Conservation (phyloP, 2,888 invertebrate species). For the Kuschelorhynchus macadamiae region DNA sequence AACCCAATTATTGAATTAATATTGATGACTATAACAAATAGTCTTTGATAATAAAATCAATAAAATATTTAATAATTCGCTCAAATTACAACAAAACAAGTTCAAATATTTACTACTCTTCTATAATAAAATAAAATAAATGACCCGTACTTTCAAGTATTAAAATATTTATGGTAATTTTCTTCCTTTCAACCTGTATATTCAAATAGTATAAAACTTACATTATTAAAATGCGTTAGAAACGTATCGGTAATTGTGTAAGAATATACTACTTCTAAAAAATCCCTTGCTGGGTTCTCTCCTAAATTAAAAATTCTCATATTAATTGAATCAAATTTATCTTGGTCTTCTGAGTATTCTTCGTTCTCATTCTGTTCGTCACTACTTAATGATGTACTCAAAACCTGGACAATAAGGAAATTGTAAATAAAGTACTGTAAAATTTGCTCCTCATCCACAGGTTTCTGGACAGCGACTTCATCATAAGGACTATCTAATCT, state of each 20-base stretch:
- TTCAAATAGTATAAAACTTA: too few species aligned
- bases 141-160: too few species aligned
- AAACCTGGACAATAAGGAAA: constrained; percentile 57
- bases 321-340: neutral
- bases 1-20: too few species aligned
- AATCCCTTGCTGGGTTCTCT: neutral
- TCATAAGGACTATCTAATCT: constrained; percentile 56
- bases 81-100: too few species aligned
- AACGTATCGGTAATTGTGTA: constrained; percentile 64
- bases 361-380: constrained; percentile 49
- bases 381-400: constrained; percentile 51
- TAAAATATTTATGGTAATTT: too few species aligned
- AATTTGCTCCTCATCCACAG: constrained; percentile 54
- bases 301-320: neutral
- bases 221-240: constrained; percentile 66
- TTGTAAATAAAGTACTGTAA: constrained; percentile 63
- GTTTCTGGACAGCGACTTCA: constrained; percentile 29
- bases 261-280: constrained; percentile 61
- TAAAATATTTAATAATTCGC: too few species aligned
- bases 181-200: too few species aligned
- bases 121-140: too few species aligned
- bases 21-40: too few species aligned
- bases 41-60: too few species aligned
- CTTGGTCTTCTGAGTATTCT: constrained; percentile 36
- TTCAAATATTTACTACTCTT: too few species aligned